Evolutionary conservation across 2,888 invertebrate genomes (phyloP).

Genomic region (Petrolisthes manimaculis): DNA sequence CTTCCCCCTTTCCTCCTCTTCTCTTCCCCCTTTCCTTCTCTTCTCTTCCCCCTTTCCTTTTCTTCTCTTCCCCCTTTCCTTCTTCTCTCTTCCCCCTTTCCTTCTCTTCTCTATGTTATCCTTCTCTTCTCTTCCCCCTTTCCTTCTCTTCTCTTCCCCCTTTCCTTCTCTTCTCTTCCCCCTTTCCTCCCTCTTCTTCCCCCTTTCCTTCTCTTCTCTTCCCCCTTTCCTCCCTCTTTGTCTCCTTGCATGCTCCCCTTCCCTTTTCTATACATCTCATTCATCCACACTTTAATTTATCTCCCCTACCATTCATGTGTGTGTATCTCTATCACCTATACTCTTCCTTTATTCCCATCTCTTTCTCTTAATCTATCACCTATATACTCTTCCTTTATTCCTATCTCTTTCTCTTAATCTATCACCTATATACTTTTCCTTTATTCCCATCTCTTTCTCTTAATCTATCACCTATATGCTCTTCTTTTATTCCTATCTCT

Average conservation of each 20-base stretch:
- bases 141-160: not conserved
- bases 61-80: constrained; percentile 4
- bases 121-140: not conserved
- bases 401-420: no score
- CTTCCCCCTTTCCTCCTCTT: not conserved
- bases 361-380: no score
- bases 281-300: no score
- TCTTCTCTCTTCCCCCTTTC: not conserved
- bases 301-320: not conserved
- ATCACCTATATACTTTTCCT: no score
- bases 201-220: not conserved
- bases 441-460: no score
- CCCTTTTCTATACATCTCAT: not conserved
- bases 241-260: not conserved
- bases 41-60: constrained; percentile 8
- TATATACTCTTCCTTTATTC: no score
- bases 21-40: constrained; percentile 1
- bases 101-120: not conserved
- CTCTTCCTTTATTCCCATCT: no score
- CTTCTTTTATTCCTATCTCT: not conserved
- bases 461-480: not conserved
- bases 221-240: not conserved
- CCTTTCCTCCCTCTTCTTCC: not conserved
- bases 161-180: not conserved
- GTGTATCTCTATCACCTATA: no score